phyloP scores from a whole-genome alignment of 1,140 invertebrate species.

The Calycopis cecrops region DNA sequence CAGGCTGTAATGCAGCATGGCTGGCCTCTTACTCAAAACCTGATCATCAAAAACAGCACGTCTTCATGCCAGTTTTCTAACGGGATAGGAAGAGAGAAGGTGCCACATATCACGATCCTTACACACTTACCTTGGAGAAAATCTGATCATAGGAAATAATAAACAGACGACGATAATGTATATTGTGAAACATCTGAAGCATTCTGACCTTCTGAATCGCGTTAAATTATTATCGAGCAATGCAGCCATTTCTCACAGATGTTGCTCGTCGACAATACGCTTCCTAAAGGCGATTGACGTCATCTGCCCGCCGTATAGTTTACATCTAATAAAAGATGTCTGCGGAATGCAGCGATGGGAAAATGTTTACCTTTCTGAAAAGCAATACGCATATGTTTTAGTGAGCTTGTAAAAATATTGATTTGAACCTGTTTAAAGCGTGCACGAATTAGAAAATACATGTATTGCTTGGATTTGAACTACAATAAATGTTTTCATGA shows the following conservation, averaged over 20 bases:
- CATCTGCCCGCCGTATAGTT: neutral
- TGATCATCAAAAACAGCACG: too few species aligned
- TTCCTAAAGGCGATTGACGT: neutral
- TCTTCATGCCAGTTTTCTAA: too few species aligned
- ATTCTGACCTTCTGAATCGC: neutral
- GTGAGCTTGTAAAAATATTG: constrained; percentile 1
- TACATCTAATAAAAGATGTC: constrained; percentile 10
- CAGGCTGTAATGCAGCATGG: too few species aligned
- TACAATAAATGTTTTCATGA: too few species aligned
- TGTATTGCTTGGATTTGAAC: too few species aligned
- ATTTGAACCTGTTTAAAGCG: constrained; percentile 1
- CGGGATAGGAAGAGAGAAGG: too few species aligned
- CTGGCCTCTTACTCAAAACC: too few species aligned
- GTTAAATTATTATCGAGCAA: constrained; percentile 1
- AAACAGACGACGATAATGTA: too few species aligned
- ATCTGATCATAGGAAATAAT: too few species aligned
- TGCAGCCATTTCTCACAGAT: constrained; percentile 5
- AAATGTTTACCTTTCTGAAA: constrained; percentile 1
- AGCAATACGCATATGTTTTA: neutral
- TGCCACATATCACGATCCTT: too few species aligned
- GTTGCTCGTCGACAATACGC: constrained; percentile 1
- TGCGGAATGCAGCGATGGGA: neutral
- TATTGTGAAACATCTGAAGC: neutral
- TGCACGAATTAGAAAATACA: too few species aligned
- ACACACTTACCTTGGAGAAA: too few species aligned